Evolutionary conservation across 1,140 invertebrate genomes (phyloP).

Genomic region (Ceratina japonica): DNA sequence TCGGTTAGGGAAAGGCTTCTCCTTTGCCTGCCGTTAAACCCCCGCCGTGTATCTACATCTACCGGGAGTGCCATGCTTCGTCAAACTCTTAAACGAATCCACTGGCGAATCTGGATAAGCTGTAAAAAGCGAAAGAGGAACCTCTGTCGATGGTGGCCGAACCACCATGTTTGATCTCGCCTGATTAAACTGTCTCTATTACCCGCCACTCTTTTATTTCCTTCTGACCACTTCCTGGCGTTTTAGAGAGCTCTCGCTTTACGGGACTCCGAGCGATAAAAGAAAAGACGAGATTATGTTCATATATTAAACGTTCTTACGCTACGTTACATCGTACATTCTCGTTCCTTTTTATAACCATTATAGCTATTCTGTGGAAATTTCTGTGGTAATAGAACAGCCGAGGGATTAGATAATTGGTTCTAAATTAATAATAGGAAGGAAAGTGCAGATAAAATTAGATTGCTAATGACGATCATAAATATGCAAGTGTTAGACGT

Average conservation of each 20-base stretch:
- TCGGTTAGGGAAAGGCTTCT: slow-evolving; percentile 65
- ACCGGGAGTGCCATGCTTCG: slow-evolving; percentile 8
- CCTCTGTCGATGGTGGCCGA: too few species aligned
- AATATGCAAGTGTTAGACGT: not conserved
- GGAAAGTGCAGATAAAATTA: too few species aligned
- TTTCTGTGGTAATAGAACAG: too few species aligned
- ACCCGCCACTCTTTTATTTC: not conserved
- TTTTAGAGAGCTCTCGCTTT: too few species aligned
- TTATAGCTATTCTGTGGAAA: too few species aligned
- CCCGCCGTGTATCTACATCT: slow-evolving; percentile 40
- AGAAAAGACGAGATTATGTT: not conserved
- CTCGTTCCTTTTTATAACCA: too few species aligned
- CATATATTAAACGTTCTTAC: slow-evolving; percentile 7
- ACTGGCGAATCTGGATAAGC: too few species aligned
- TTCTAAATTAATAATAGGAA: not conserved
- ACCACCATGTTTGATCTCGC: slow-evolving; percentile 35
- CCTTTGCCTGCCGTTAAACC: slow-evolving; percentile 60
- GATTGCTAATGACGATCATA: too few species aligned
- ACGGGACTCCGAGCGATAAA: not conserved
- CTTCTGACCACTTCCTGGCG: not conserved
- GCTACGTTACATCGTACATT: too few species aligned
- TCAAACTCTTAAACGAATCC: slow-evolving; percentile 46
- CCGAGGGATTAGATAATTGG: too few species aligned
- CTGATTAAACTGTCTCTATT: slow-evolving; percentile 31
- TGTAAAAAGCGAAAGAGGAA: slow-evolving; percentile 15